phyloP scores from a whole-genome alignment of 2,888 invertebrate genomes.

The Zootermopsis nevadensis region DNA sequence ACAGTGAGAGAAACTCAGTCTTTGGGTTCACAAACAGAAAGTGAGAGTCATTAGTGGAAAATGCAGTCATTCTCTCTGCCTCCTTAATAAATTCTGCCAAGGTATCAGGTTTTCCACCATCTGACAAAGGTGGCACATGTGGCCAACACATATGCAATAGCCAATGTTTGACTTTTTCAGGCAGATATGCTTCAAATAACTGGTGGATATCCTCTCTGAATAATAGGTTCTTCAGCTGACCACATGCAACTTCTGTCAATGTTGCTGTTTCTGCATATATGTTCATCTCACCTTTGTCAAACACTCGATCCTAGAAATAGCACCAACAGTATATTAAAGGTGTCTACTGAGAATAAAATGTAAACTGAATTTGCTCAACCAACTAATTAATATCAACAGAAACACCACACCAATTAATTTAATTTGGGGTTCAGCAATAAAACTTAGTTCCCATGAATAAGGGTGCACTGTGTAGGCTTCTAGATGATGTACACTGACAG shows the following conservation, averaged over 20 bases:
- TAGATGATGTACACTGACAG: no score
- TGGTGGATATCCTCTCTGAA: background rate
- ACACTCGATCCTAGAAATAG: conserved; percentile 68
- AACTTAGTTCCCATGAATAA: no score
- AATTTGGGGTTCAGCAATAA: no score
- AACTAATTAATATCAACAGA: no score
- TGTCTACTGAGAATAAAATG: no score
- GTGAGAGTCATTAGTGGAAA: background rate
- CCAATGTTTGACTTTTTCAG: conserved; percentile 16
- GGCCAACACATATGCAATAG: conserved; percentile 6
- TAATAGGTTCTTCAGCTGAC: conserved; percentile 21
- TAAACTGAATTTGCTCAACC: no score
- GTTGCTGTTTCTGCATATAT: conserved; percentile 68
- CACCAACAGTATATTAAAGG: background rate
- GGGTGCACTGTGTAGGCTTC: no score
- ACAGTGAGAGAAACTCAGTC: background rate
- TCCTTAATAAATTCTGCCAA: conserved; percentile 24
- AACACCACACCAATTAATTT: no score
- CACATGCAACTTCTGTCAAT: conserved; percentile 59
- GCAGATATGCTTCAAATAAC: background rate
- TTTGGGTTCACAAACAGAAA: background rate
- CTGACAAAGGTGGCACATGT: background rate
- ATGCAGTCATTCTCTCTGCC: background rate
- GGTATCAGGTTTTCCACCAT: background rate
- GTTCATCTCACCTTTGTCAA: conserved; percentile 74